phyloP scores from a whole-genome alignment of 2,888 invertebrate species.

The Lymantria dispar region DNA sequence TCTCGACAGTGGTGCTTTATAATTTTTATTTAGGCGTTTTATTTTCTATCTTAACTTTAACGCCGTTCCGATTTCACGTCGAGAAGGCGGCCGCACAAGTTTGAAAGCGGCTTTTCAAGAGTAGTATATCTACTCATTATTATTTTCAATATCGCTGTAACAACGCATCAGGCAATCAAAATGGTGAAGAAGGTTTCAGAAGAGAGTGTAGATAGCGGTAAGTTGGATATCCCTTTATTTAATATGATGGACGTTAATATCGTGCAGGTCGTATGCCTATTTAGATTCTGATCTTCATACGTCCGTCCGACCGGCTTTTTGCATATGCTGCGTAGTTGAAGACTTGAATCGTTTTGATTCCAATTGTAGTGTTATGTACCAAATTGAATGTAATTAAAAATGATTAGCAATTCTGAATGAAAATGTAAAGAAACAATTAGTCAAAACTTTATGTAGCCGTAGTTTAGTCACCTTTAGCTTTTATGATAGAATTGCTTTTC shows the following conservation, averaged over 20 bases:
- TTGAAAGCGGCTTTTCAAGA: conserved; percentile 81
- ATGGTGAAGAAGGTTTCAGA: conserved; percentile 83
- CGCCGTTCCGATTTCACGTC: conserved; percentile 79
- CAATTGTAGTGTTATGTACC: not conserved
- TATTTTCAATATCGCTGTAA: conserved; percentile 67
- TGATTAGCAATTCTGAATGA: not conserved
- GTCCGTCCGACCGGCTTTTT: conserved; percentile 37
- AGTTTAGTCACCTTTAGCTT: conserved; percentile 6
- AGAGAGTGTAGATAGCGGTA: conserved; percentile 81
- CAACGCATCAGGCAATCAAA: conserved; percentile 70
- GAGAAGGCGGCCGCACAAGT: conserved; percentile 78
- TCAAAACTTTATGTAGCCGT: conserved; percentile 1
- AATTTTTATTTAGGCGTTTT: conserved; percentile 61
- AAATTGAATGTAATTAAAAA: not conserved
- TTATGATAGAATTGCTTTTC: conserved; percentile 17
- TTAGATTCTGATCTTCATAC: conserved; percentile 21
- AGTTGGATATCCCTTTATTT: conserved; percentile 38
- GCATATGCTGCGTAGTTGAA: conserved; percentile 41
- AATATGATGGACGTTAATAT: conserved; percentile 16
- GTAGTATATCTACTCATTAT: conserved; percentile 75
- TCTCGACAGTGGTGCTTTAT: conserved; percentile 77
- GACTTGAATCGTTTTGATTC: conserved; percentile 20
- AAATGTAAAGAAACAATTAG: conserved; percentile 9
- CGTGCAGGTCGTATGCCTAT: conserved; percentile 16
- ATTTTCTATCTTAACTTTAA: conserved; percentile 60